These are phyloP conservation scores for Dendrolimus punctatus DNA, from an alignment of 1,140 invertebrate species.

Conservation along the genomic window DNA sequence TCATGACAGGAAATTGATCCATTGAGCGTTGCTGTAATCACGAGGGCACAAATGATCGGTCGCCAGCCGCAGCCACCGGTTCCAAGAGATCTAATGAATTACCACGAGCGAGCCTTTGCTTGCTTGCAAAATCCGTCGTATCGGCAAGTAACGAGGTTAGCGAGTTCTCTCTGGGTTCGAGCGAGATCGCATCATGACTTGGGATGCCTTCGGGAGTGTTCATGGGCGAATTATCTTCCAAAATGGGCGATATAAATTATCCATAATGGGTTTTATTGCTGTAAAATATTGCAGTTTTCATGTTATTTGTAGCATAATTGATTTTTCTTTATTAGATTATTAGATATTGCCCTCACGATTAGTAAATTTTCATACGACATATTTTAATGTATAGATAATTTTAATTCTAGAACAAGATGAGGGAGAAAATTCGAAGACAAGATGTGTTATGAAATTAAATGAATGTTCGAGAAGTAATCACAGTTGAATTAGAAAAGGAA, in stretches of 20 bases:
- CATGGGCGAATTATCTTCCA: slow-evolving; percentile 47
- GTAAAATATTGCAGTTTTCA: slow-evolving; percentile 26
- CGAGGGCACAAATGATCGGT: slow-evolving; percentile 47
- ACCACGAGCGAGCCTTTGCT: slow-evolving; percentile 34
- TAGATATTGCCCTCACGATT: too few relatives aligned
- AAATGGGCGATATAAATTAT: slow-evolving; percentile 53
- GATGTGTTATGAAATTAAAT: too few relatives aligned
- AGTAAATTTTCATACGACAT: too few relatives aligned
- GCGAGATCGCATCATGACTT: slow-evolving; percentile 37
- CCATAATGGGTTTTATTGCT: slow-evolving; percentile 45
- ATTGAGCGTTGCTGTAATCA: slow-evolving; percentile 48
- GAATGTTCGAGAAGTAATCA: slow-evolving; percentile 7
- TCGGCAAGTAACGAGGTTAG: slow-evolving; percentile 53
- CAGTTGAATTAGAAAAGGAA: slow-evolving; percentile 34
- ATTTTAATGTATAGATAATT: too few relatives aligned
- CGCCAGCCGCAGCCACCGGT: slow-evolving; percentile 24
- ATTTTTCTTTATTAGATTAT: too few relatives aligned
- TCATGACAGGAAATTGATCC: slow-evolving; percentile 36
- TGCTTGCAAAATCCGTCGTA: slow-evolving; percentile 54
- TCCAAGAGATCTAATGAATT: slow-evolving; percentile 48
- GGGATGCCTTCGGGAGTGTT: slow-evolving; percentile 41
- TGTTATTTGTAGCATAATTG: too few relatives aligned
- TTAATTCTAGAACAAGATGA: too few relatives aligned
- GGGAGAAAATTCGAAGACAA: too few relatives aligned
- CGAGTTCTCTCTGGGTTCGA: slow-evolving; percentile 27